Evolutionary conservation across 2,113 vertebrate genomes (phyloP).

Genomic region (Tauraco erythrolophus): DNA sequence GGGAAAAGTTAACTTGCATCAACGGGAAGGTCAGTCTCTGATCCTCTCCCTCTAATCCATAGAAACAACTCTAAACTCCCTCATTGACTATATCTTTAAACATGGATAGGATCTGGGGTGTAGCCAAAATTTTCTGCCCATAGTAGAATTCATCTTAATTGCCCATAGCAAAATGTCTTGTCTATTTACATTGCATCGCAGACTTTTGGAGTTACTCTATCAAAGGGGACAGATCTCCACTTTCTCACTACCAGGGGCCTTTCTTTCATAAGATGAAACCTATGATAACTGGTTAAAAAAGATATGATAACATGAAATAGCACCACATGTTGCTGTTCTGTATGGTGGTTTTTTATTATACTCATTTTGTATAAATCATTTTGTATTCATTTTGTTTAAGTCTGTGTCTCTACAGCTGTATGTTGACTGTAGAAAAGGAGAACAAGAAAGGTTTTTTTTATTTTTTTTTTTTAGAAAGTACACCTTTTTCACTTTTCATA

Average conservation of each 20-base stretch:
- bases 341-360: not conserved
- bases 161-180: not conserved
- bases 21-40: not conserved
- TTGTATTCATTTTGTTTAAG: not conserved
- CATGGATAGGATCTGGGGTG: not conserved
- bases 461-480: not conserved
- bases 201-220: not conserved
- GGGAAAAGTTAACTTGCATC: not conserved
- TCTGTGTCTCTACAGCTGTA: not conserved
- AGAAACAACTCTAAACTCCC: not conserved
- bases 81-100: not conserved
- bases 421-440: rapidly evolving
- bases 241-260: not conserved
- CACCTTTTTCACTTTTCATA: not conserved
- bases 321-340: not conserved
- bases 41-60: not conserved
- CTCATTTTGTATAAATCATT: not conserved
- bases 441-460: not conserved
- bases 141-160: not conserved
- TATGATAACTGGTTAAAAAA: not conserved
- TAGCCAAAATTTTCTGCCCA: not conserved
- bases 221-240: not conserved
- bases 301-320: not conserved
- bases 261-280: not conserved
- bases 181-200: not conserved